These are phyloP conservation scores for Minunthozetes semirufus DNA, from an alignment of 2,888 invertebrate species.

Conservation along the genomic window DNA sequence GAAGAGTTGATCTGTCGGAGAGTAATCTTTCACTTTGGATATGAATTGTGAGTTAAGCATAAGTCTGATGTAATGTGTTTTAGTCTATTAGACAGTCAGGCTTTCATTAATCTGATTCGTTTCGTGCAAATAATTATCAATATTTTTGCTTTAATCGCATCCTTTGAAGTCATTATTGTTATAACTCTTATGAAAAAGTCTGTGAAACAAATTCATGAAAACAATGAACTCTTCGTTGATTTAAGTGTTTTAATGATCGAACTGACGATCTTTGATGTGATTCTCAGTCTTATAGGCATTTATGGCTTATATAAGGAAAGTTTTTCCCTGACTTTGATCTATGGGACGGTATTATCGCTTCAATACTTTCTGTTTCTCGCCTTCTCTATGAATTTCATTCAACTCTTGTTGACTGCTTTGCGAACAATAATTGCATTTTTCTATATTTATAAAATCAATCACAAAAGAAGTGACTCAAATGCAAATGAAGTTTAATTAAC, in stretches of 20 bases:
- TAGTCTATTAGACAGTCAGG: not conserved
- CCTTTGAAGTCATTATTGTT: constrained; percentile 7
- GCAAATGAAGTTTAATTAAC: constrained; percentile 7
- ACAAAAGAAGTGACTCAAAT: constrained; percentile 11
- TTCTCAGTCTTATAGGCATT: constrained; percentile 9
- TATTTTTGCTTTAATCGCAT: constrained; percentile 14
- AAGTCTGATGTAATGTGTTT: constrained; percentile 9
- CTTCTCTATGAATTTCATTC: constrained; percentile 22
- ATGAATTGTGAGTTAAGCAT: not conserved
- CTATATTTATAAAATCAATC: not conserved
- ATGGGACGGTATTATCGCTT: constrained; percentile 2
- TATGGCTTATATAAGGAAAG: constrained; percentile 24
- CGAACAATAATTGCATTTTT: constrained; percentile 1
- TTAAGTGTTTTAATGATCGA: constrained; percentile 18
- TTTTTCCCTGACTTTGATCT: constrained; percentile 5
- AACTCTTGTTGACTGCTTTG: constrained; percentile 16
- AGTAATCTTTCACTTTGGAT: not conserved
- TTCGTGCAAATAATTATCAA: constrained; percentile 9
- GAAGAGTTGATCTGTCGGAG: not conserved
- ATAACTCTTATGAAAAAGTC: constrained; percentile 8
- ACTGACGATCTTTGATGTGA: constrained; percentile 10
- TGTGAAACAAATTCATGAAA: constrained; percentile 15
- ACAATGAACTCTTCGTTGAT: not conserved
- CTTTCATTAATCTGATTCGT: not conserved
- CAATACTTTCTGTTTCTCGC: constrained; percentile 16